Evolutionary conservation across 2,797 vertebrate species (phyloP).

Genomic region (Propithecus perrieri): DNA sequence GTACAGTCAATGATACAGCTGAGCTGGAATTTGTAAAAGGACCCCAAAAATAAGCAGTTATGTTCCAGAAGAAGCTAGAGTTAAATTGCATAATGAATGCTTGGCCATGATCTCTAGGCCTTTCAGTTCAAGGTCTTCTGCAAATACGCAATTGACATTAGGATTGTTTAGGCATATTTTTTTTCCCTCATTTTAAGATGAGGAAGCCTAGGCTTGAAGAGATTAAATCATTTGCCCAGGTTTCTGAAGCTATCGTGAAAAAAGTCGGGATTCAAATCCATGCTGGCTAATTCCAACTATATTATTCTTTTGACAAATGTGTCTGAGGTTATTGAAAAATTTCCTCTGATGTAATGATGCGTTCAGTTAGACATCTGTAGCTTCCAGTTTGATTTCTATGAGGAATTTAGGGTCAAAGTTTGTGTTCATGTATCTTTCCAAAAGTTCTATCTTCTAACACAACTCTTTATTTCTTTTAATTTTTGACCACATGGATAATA

Average conservation of each 20-base stretch:
- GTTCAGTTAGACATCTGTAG: background rate
- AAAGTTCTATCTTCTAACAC: background rate
- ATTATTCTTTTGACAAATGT: background rate
- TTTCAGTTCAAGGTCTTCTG: slow-evolving; percentile 18
- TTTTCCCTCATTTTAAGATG: slow-evolving; percentile 39
- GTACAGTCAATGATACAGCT: background rate
- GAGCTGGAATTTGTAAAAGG: background rate
- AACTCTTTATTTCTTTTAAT: background rate
- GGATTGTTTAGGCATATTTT: background rate
- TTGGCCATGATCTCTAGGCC: background rate
- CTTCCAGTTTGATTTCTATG: background rate
- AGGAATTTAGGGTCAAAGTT: background rate
- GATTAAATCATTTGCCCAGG: slow-evolving; percentile 24
- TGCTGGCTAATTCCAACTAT: background rate
- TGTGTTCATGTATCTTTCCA: background rate
- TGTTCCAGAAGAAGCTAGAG: background rate
- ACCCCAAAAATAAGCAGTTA: background rate
- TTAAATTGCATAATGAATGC: slow-evolving; percentile 48
- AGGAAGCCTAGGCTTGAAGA: background rate
- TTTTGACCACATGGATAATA: background rate
- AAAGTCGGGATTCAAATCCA: background rate
- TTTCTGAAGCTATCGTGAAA: background rate
- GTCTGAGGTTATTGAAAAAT: background rate
- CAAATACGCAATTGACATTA: slow-evolving; percentile 4
- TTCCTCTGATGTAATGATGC: background rate